Evolutionary conservation across 2,888 invertebrate genomes (phyloP).

Genomic region (Ypsolopha scabrella): DNA sequence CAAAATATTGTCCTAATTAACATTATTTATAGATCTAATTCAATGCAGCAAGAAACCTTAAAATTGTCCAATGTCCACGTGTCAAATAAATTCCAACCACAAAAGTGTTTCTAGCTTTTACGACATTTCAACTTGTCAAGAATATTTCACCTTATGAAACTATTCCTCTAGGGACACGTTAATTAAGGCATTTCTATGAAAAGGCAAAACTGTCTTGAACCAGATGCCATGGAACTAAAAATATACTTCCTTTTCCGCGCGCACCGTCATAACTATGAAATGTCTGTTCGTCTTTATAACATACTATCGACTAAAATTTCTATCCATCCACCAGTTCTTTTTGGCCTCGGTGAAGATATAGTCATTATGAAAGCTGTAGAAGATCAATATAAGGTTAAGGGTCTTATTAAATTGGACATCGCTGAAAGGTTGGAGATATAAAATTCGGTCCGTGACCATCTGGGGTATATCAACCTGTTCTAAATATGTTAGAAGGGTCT

Average conservation of each 20-base stretch:
- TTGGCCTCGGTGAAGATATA: slow-evolving; percentile 20
- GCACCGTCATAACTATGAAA: slow-evolving; percentile 58
- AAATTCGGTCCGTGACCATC: slow-evolving; percentile 66
- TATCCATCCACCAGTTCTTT: slow-evolving; percentile 34
- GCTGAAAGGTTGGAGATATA: slow-evolving; percentile 58
- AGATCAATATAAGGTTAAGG: slow-evolving; percentile 32
- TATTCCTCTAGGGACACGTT: slow-evolving; percentile 46
- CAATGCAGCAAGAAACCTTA: background rate
- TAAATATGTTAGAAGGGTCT: slow-evolving; percentile 47
- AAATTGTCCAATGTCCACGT: background rate
- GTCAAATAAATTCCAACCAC: background rate
- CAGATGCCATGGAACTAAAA: slow-evolving; percentile 62
- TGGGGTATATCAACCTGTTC: slow-evolving; percentile 57
- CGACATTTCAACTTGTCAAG: background rate
- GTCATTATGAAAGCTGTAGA: slow-evolving; percentile 23
- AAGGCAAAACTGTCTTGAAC: slow-evolving; percentile 34
- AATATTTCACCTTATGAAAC: slow-evolving; percentile 40
- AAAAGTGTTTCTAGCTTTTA: slow-evolving; percentile 1
- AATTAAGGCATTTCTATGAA: slow-evolving; percentile 63
- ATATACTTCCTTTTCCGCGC: slow-evolving; percentile 66
- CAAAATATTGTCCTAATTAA: background rate
- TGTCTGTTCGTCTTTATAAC: slow-evolving; percentile 51
- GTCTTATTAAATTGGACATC: slow-evolving; percentile 35
- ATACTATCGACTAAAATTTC: slow-evolving; percentile 49
- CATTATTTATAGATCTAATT: slow-evolving; percentile 2